Conservation (phyloP, 2,113 vertebrate genomes). For the Psittacula cyanocephala region DNA sequence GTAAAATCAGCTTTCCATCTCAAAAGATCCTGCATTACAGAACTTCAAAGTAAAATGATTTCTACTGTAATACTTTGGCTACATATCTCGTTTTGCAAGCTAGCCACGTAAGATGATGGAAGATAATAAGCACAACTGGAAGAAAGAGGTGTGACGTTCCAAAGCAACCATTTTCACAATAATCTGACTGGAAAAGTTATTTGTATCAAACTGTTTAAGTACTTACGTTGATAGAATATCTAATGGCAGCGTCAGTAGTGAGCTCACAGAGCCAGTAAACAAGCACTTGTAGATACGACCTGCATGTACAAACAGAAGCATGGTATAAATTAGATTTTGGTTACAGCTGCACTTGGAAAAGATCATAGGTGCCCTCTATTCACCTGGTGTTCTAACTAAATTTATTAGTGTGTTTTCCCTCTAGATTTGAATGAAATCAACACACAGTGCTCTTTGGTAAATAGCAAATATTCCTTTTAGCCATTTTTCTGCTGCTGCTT, state of each 20-base stretch:
- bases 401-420: background rate
- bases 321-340: background rate
- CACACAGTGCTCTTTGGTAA: background rate
- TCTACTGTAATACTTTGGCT: background rate
- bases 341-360: background rate
- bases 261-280: constrained; percentile 99
- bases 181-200: background rate
- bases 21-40: background rate
- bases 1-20: background rate
- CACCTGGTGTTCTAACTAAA: background rate
- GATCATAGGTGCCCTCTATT: background rate
- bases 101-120: background rate
- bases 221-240: constrained; percentile 99
- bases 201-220: background rate
- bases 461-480: background rate
- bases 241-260: constrained; percentile 93
- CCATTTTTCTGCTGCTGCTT: background rate
- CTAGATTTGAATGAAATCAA: background rate
- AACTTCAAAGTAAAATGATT: background rate
- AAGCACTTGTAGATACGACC: constrained; percentile 99
- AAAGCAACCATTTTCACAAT: background rate
- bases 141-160: background rate
- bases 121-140: background rate
- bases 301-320: constrained; percentile 46
- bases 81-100: fast-evolving